A percentile compares a stretch with the other conserved stretches of the same genome.
Evolutionary conservation across 2,888 invertebrate genomes (phyloP).

Genomic region (Stenurella melanura): DNA sequence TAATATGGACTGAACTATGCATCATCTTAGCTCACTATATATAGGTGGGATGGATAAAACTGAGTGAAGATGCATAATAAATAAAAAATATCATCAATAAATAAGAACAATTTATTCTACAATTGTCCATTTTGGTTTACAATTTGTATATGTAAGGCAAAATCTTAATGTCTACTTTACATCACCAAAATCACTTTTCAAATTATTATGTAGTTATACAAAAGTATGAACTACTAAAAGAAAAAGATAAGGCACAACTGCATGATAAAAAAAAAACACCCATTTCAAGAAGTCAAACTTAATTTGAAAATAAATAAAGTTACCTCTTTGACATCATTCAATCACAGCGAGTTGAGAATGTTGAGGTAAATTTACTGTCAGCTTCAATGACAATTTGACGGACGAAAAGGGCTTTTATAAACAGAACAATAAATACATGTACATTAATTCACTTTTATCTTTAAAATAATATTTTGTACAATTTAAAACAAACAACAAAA

Average conservation of each 20-base stretch:
- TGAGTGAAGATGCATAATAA: conserved; percentile 1
- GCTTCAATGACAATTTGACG: conserved; percentile 2
- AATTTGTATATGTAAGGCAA: conserved; percentile 65
- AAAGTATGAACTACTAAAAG: conserved; percentile 54
- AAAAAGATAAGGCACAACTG: conserved; percentile 62
- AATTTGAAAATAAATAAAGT: conserved; percentile 5
- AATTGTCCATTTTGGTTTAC: conserved; percentile 67
- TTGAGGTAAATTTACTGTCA: not conserved
- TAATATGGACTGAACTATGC: too few relatives aligned
- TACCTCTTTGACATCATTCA: not conserved
- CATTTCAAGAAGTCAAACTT: conserved; percentile 30
- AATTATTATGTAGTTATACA: conserved; percentile 53
- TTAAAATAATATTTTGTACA: conserved; percentile 59
- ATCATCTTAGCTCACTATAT: too few relatives aligned
- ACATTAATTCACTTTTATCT: conserved; percentile 39
- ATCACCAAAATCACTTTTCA: conserved; percentile 55
- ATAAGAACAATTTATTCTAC: conserved; percentile 67
- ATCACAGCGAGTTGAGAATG: not conserved
- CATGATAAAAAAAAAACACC: conserved; percentile 30
- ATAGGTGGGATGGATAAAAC: not conserved
- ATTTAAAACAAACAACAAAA: conserved; percentile 59
- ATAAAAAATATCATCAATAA: conserved; percentile 56
- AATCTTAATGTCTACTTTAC: conserved; percentile 57
- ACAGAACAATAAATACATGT: conserved; percentile 47
- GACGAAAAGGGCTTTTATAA: conserved; percentile 42